Evolutionary conservation across 2,797 vertebrate genomes (phyloP), one percentile per base, ranked within the genome.

Genomic region (Phrynocephalus guinanensis): DNA sequence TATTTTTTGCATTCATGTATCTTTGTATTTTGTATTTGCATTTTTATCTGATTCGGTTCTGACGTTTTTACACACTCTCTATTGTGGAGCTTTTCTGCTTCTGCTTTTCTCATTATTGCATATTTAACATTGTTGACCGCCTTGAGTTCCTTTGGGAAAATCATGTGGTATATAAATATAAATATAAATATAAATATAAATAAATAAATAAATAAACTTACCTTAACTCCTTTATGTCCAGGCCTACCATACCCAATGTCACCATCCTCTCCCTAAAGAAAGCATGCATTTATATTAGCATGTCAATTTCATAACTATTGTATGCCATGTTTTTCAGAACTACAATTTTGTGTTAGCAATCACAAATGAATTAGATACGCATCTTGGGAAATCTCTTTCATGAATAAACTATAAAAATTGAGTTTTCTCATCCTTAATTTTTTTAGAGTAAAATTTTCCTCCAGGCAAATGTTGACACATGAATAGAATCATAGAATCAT

Each of bases 261-360:
- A 73, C 86, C 86, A 82, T 7, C n/a, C 75, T 50, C 60, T 50
- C 86, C 86, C 86, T 87, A 67, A 87, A 87, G 50, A 20, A 75
- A 75, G 75, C 28, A 50, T 33, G 20, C 6, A 68, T 52, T 68
- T 82, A 6, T 11, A 79, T 56, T 60, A 78, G 26, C 6, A 16
- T 52, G 50, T 30, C 24, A 66, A n/a, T 84, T 60, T 66, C 24
- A 63, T 84, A 26, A 30, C 72, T 63, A 76, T 30, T 6, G 13
- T 28, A 10, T 6, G 28, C 33, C 76, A 26, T 26, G 7, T 6
- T 78, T 18, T 18, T 87, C n/a, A n/a, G 33, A 28, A 60, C 28
- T 66, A 70, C 68, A 18, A 50, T 82, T 38, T 66, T 75, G 9
- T 56, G 1, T 33, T 71, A 33, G 16, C 13, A 72, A n/a, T 18